Evolutionary conservation across 2,888 invertebrate species (phyloP).

Genomic region (Lepidochitona cinerea): DNA sequence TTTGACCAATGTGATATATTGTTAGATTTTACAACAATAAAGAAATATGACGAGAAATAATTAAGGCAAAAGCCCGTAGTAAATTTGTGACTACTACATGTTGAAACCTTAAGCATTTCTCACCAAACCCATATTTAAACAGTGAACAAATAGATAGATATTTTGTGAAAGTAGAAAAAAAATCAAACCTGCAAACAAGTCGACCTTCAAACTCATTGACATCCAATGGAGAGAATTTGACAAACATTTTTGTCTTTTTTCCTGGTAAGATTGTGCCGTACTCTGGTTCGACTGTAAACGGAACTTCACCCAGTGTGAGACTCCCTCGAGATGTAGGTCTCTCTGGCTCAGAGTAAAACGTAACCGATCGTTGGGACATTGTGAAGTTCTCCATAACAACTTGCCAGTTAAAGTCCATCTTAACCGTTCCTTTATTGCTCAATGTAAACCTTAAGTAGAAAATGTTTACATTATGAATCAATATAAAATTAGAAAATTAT

Average conservation of each 20-base stretch:
- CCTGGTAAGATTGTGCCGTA: conserved; percentile 64
- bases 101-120: no score
- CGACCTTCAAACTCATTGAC: conserved; percentile 67
- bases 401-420: conserved; percentile 69
- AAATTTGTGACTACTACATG: no score
- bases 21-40: no score
- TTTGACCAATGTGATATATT: no score
- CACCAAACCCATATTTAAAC: no score
- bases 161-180: no score
- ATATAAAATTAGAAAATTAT: no score
- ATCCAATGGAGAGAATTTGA: conserved; percentile 69
- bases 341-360: conserved; percentile 60
- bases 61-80: no score
- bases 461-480: no score
- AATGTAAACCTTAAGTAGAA: conserved; percentile 54
- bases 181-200: conserved; percentile 65
- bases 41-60: no score
- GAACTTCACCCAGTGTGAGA: conserved; percentile 53
- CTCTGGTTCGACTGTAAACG: conserved; percentile 68
- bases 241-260: conserved; percentile 55
- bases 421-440: conserved; percentile 62
- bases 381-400: conserved; percentile 66
- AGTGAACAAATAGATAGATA: no score
- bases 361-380: conserved; percentile 59
- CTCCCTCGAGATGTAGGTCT: conserved; percentile 51